These are phyloP conservation scores for Aphaenogaster rudis DNA, from an alignment of 1,140 invertebrate genomes.

Conservation along the genomic window DNA sequence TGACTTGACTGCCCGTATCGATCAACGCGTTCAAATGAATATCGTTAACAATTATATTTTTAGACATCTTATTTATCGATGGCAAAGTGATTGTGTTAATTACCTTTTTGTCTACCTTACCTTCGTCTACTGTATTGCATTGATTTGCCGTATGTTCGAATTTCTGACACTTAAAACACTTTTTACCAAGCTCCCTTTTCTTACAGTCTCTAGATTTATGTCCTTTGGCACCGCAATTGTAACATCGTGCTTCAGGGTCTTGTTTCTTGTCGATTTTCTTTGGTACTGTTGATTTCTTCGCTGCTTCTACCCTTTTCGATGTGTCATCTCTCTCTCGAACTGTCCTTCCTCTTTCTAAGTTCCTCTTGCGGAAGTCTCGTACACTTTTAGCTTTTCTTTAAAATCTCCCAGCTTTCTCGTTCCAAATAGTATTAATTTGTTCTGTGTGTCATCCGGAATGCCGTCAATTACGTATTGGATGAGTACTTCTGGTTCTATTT, in stretches of 20 bases:
- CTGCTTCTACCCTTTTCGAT: background rate
- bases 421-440: conserved; percentile 62
- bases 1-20: background rate
- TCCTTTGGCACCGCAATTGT: conserved; percentile 20
- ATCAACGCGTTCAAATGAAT: background rate
- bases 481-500: conserved; percentile 71
- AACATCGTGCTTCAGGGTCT: background rate
- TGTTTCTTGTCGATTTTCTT: background rate
- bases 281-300: background rate
- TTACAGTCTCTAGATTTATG: conserved; percentile 21
- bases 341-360: background rate
- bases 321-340: background rate
- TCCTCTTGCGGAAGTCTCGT: conserved; percentile 35
- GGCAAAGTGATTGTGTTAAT: background rate
- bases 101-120: background rate
- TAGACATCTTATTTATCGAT: background rate
- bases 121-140: background rate
- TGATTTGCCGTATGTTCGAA: background rate
- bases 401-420: conserved; percentile 55
- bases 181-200: conserved; percentile 32
- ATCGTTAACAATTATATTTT: background rate
- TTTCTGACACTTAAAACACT: conserved; percentile 36
- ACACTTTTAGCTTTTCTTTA: conserved; percentile 59
- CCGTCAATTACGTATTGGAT: conserved; percentile 74
- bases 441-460: conserved; percentile 61